A percentile compares a stretch with the other conserved stretches of the same genome.
phyloP scores from a whole-genome alignment of 2,797 vertebrate genomes.

The Champsocephalus esox region DNA sequence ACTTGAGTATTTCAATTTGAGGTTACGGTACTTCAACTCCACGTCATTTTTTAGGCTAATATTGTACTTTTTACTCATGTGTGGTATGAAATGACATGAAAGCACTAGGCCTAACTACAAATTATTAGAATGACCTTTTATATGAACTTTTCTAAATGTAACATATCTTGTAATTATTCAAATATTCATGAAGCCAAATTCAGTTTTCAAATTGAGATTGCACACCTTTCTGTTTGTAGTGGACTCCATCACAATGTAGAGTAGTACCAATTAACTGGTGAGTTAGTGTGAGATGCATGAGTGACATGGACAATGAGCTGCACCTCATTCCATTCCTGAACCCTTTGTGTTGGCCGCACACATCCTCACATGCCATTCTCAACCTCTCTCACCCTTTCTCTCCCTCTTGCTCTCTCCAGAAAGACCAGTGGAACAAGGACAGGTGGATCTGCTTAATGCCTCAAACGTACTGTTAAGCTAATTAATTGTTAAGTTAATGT shows the following conservation, averaged over 20 bases:
- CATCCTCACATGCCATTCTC: conserved; percentile 75
- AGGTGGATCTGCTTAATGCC: conserved; percentile 60
- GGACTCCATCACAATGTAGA: not conserved
- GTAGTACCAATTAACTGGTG: not conserved
- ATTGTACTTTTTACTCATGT: not conserved
- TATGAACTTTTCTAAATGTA: not conserved
- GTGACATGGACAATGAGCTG: conserved; percentile 61
- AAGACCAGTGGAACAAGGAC: conserved; percentile 61
- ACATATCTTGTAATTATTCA: too few relatives aligned
- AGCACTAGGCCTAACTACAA: not conserved
- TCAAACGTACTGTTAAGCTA: conserved; percentile 15
- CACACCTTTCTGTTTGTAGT: not conserved
- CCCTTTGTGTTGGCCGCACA: conserved; percentile 68
- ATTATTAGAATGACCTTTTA: not conserved
- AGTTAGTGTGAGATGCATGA: conserved; percentile 9
- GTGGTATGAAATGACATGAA: not conserved
- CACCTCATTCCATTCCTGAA: conserved; percentile 76
- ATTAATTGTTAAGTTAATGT: not conserved
- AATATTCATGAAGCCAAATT: not conserved
- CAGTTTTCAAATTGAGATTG: too few relatives aligned
- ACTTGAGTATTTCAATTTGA: too few relatives aligned
- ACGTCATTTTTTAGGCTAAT: too few relatives aligned
- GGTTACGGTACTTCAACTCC: too few relatives aligned
- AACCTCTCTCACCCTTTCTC: conserved; percentile 57
- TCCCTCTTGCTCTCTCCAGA: conserved; percentile 41